These are phyloP conservation scores for Frankliniella fusca DNA, from an alignment of 2,888 invertebrate species.

Conservation along the genomic window DNA sequence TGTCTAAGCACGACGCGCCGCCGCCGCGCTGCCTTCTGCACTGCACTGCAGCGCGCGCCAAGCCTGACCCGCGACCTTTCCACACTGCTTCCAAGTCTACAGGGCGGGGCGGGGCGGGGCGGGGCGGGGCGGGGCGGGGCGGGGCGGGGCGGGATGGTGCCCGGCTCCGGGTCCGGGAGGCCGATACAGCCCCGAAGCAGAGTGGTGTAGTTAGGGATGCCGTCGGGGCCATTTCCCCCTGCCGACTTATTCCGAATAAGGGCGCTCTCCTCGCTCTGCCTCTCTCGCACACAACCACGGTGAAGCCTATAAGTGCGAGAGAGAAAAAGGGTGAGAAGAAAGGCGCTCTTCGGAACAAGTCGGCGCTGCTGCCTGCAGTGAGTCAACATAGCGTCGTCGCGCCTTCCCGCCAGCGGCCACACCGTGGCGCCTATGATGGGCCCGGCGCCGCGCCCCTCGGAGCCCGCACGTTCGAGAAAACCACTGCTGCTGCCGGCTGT, in stretches of 20 bases:
- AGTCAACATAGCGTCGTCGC: neutral
- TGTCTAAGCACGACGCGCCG: too few relatives aligned
- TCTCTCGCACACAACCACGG: neutral
- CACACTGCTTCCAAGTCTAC: neutral
- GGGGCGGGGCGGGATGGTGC: too few relatives aligned
- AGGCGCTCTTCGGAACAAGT: neutral
- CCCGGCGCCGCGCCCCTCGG: too few relatives aligned
- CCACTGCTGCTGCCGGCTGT: too few relatives aligned
- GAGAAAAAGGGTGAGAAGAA: neutral
- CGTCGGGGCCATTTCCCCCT: neutral
- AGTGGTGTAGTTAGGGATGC: neutral
- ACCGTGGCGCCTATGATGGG: too few relatives aligned
- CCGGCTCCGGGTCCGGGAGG: too few relatives aligned
- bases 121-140: too few relatives aligned
- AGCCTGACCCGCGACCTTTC: neutral
- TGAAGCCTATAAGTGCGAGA: neutral
- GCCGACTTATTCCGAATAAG: neutral
- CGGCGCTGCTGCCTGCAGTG: neutral
- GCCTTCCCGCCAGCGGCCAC: too few relatives aligned
- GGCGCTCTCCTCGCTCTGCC: neutral
- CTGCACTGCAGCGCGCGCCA: neutral
- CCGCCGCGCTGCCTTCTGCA: too few relatives aligned
- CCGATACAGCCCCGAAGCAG: neutral
- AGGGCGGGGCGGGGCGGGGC: neutral
- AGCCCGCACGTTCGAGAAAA: too few relatives aligned